These are phyloP conservation scores for Intellagama lesueurii DNA, from an alignment of 2,797 vertebrate genomes.

Conservation along the genomic window DNA sequence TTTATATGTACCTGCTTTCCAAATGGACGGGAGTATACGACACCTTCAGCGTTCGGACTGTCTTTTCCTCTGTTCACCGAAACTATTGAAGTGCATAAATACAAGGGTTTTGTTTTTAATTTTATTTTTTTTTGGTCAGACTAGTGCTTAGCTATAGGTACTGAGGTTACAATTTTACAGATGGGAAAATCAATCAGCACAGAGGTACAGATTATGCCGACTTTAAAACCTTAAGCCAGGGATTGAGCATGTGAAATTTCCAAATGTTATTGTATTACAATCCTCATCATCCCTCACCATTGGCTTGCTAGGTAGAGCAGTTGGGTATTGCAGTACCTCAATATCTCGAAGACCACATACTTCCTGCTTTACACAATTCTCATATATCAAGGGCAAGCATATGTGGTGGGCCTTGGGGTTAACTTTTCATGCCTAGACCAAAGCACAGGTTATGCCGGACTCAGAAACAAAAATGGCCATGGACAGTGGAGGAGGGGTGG, in stretches of 20 bases:
- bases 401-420: too few species aligned
- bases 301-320: background rate
- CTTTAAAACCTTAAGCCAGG: background rate
- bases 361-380: background rate
- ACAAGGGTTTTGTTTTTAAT: background rate
- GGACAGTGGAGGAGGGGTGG: too few species aligned
- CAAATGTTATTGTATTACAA: background rate
- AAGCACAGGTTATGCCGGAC: too few species aligned
- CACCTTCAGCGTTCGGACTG: constrained; percentile 44
- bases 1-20: constrained; percentile 47
- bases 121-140: background rate
- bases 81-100: constrained; percentile 42
- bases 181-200: background rate
- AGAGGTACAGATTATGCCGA: background rate
- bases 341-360: background rate
- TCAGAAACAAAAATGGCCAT: too few species aligned
- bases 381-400: too few species aligned
- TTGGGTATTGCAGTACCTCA: background rate
- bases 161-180: background rate
- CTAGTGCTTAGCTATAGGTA: background rate
- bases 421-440: too few species aligned
- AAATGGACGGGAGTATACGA: constrained; percentile 32
- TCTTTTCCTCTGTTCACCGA: constrained; percentile 42
- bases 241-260: background rate
- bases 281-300: background rate